Evolutionary conservation across 1,140 invertebrate genomes (phyloP), one percentile per base, ranked within the genome.

Genomic region (Bombus confusus): DNA sequence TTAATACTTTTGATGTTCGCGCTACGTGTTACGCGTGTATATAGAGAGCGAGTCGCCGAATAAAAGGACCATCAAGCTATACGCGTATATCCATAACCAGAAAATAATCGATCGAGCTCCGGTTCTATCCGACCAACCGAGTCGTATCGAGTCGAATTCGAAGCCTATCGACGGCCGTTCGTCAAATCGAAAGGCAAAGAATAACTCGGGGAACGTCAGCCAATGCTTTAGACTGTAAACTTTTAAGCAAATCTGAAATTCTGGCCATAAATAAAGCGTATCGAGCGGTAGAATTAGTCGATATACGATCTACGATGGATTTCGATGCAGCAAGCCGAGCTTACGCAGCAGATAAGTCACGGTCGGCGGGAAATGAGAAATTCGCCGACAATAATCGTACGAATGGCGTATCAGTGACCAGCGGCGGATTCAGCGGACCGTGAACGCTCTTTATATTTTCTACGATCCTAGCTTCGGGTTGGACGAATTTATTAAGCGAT

Each of bases 401-500:
- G 72, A 39, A 86, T 85, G 57, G 18, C 34, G 43, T 76, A 78
- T 83, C 74, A n/a, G 31, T 10, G 72, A 15, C 47, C 25, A 47
- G 10, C 3, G n/a, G 43, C 22, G n/a, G 8, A 18, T 69, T 59
- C 80, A 59, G 0, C 43, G 57, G 31, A 89, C 76, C 88, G 73
- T 87, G 62, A 89, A 80, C 59, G 52, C 0, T 57, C 37, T 88
- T 47, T 74, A 75, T 79, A 89, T 13, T 72, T 43, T 41, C 69
- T 8, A 72, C 39, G 31, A 86, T 22, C 31, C 68, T 18, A 41
- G 12, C 41, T 52, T n/a, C n/a, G n/a, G n/a, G n/a, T n/a, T n/a
- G n/a, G n/a, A n/a, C n/a, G 68, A 89, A 90, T 90, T 90, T 90
- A 90, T 90, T 80, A 64, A 89, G 47, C 79, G 69, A 86, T 90